These are phyloP conservation scores for Rapana venosa DNA, from an alignment of 2,888 invertebrate genomes.

Conservation along the genomic window DNA sequence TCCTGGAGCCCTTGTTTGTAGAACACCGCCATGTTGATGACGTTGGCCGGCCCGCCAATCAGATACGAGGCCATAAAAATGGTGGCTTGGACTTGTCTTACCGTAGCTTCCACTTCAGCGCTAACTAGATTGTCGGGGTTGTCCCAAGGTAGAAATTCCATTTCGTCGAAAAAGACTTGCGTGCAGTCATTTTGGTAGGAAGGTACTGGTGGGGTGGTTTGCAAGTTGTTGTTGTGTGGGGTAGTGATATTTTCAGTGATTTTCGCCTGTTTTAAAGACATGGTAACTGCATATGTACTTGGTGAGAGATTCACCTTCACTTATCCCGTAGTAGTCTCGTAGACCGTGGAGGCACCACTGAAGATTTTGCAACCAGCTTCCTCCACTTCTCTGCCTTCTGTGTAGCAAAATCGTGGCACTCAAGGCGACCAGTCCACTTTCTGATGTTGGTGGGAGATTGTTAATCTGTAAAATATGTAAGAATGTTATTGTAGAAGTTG, in stretches of 20 bases:
- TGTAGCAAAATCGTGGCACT: too few species aligned
- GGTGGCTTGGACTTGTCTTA: neutral
- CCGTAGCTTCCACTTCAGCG: neutral
- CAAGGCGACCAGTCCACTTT: too few species aligned
- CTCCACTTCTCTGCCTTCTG: too few species aligned
- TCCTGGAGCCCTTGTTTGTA: neutral
- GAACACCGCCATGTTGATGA: conserved; percentile 24
- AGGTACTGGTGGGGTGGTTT: neutral
- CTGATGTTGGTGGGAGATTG: too few species aligned
- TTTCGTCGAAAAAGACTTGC: neutral
- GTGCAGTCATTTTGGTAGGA: neutral
- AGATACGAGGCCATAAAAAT: neutral
- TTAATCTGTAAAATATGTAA: too few species aligned
- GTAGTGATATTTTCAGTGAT: neutral
- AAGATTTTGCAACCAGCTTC: too few species aligned
- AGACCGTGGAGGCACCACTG: too few species aligned
- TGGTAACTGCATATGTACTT: too few species aligned
- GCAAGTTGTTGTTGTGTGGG: neutral
- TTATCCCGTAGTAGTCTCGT: too few species aligned
- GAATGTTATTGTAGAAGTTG: too few species aligned
- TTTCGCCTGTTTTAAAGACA: neutral
- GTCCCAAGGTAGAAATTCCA: conserved; percentile 6
- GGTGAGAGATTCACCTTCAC: too few species aligned
- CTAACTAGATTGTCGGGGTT: neutral
- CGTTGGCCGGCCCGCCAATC: conserved; percentile 7